Conservation (phyloP, 2,113 vertebrate species). For the Odocoileus virginianus region DNA sequence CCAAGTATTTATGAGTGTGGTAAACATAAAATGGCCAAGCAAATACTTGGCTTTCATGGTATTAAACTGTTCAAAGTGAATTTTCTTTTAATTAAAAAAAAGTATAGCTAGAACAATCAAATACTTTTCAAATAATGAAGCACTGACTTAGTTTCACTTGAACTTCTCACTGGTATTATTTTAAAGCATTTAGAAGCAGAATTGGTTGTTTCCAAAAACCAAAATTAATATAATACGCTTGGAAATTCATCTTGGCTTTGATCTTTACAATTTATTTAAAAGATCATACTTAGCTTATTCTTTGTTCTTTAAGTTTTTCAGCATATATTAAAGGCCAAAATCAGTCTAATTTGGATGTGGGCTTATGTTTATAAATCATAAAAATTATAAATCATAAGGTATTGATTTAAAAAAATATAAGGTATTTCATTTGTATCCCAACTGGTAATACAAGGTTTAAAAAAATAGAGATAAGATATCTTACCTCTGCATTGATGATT, state of each 20-base stretch:
- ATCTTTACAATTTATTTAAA: background rate
- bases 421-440: background rate
- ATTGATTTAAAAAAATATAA: background rate
- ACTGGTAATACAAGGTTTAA: background rate
- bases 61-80: background rate
- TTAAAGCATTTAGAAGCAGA: background rate
- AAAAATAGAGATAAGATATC: background rate
- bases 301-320: background rate
- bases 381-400: background rate
- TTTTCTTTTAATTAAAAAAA: slow-evolving; percentile 29
- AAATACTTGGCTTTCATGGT: background rate
- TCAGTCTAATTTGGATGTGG: background rate
- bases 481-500: slow-evolving; percentile 79
- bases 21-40: background rate
- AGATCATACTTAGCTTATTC: background rate
- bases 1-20: background rate
- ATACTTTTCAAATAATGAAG: slow-evolving; percentile 16
- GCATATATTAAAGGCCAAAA: background rate
- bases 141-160: background rate
- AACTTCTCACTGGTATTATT: background rate
- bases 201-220: background rate
- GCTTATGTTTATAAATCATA: background rate
- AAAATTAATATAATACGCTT: background rate
- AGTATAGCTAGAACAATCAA: background rate
- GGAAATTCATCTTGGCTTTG: slow-evolving; percentile 1